Conservation (phyloP, 1,140 invertebrate species). For the Drosophila hydei region DNA sequence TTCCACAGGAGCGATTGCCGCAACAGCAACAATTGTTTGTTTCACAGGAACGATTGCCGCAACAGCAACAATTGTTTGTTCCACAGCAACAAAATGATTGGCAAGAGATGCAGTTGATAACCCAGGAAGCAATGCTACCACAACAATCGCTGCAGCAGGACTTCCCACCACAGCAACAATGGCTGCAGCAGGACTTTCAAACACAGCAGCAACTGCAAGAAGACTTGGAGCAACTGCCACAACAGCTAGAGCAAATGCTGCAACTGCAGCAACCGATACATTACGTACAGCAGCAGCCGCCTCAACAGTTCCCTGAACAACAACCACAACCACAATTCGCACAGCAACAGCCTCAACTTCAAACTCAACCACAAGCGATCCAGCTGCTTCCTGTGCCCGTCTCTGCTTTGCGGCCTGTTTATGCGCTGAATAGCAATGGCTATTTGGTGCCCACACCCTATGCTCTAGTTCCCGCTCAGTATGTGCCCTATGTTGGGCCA, state of each 20-base stretch:
- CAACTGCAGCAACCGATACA: neutral
- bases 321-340: too few relatives aligned
- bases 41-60: neutral
- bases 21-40: slow-evolving; percentile 1
- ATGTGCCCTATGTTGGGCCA: neutral
- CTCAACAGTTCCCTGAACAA: too few relatives aligned
- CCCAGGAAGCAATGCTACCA: neutral
- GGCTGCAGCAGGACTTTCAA: neutral
- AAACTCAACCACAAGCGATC: neutral
- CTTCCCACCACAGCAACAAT: neutral
- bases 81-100: neutral
- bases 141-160: neutral
- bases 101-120: too few relatives aligned
- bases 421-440: neutral
- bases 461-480: slow-evolving; percentile 8
- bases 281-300: too few relatives aligned
- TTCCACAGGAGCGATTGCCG: neutral
- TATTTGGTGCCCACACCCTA: slow-evolving; percentile 6
- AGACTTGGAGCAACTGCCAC: neutral
- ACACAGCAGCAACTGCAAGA: neutral
- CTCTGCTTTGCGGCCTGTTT: neutral
- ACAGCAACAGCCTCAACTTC: neutral
- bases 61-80: neutral
- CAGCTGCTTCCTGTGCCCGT: slow-evolving; percentile 7
- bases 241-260: neutral